Evolutionary conservation across 2,797 vertebrate genomes (phyloP), one percentile per base, ranked within the genome.

Genomic region (Parotocinclus haroldoi): DNA sequence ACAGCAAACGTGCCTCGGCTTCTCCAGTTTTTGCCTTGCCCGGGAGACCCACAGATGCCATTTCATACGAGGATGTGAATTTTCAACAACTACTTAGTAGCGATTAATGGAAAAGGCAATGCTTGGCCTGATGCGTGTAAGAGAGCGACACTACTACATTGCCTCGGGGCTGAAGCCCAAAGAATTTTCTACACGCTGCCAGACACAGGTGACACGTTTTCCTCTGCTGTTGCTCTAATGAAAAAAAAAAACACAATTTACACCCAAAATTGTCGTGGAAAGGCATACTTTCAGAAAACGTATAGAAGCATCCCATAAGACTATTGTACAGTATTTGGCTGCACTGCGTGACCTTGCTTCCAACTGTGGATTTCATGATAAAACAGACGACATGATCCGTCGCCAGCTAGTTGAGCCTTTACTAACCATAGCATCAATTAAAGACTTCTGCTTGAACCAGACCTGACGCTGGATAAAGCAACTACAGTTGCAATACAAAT

Each of bases 11-110:
- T n/a, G n/a, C n/a, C n/a, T n/a, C n/a, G n/a, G n/a, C n/a, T n/a
- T n/a, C n/a, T n/a, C n/a, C n/a, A n/a, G 27, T 70, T 70, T 50
- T 27, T 70, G 6, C 68, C 60, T 2, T 63, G 60, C 45, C 68
- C 52, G 1, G n/a, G n/a, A n/a, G n/a, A n/a, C n/a, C n/a, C n/a
- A n/a, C n/a, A n/a, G n/a, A n/a, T 68, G 9, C 48, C 27, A 8
- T 68, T 68, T 14, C 18, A 68, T 6, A 70, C 16, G 10, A 58
- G 60, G 53, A 1, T 58, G 16, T 45, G 12, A 8, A 70, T 70
- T n/a, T 70, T 63, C 6, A 11, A 58, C 1, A 57, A 63, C 11
- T 63, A 70, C 8, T 7, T 70, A 4, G 14, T 63, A 9, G 68
- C 51, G 6, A 64, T 65, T 6, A 58, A 63, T 44, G 61, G 46